phyloP scores from a whole-genome alignment of 2,888 invertebrate species.

The Pseudolycoriella hygida region DNA sequence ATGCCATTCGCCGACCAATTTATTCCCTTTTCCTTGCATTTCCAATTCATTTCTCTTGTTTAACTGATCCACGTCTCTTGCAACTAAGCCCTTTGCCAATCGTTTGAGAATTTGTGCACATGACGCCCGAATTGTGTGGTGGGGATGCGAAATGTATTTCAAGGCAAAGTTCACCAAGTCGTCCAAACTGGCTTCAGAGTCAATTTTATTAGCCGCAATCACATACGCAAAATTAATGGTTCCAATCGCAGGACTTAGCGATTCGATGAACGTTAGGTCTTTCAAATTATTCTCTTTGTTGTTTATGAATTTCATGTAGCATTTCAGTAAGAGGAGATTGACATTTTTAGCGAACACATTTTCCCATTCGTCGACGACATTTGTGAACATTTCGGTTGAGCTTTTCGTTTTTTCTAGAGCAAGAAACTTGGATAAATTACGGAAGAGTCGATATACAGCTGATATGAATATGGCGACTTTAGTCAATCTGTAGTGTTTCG shows the following conservation, averaged over 20 bases:
- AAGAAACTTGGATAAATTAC: conserved; percentile 31
- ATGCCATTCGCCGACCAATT: conserved; percentile 18
- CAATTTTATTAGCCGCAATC: conserved; percentile 18
- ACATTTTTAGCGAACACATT: conserved; percentile 55
- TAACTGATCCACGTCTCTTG: conserved; percentile 20
- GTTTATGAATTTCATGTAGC: conserved; percentile 9
- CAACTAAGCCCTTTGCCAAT: conserved; percentile 19
- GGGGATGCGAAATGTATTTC: conserved; percentile 18
- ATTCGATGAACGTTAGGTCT: conserved; percentile 14
- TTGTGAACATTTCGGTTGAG: conserved; percentile 21
- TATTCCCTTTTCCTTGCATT: not conserved
- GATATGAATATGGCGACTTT: conserved; percentile 35
- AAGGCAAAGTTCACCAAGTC: conserved; percentile 21
- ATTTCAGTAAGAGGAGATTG: conserved; percentile 23
- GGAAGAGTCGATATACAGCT: conserved; percentile 35
- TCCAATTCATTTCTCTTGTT: conserved; percentile 11
- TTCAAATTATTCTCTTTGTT: conserved; percentile 5
- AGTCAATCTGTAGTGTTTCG: conserved; percentile 28
- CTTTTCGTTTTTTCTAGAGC: conserved; percentile 21
- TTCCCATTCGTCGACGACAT: conserved; percentile 46
- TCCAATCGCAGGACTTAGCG: conserved; percentile 15
- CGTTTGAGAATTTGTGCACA: conserved; percentile 18
- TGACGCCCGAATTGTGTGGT: conserved; percentile 18
- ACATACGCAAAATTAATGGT: conserved; percentile 2
- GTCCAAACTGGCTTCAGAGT: conserved; percentile 13